Evolutionary conservation across 2,888 invertebrate genomes (phyloP), one percentile per base, ranked within the genome.

Genomic region (Dynastes grantii): DNA sequence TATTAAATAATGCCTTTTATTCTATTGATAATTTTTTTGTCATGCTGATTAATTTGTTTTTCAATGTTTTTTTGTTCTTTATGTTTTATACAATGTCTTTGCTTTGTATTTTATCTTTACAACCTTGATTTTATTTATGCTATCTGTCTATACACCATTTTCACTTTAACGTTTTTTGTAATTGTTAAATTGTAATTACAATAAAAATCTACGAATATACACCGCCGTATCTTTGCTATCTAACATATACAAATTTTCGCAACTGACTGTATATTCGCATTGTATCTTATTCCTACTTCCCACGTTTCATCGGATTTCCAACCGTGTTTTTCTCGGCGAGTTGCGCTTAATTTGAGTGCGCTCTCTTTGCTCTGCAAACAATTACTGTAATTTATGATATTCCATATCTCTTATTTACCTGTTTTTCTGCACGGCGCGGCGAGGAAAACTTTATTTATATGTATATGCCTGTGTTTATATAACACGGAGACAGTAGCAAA

Each of bases 311-410:
- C 8, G 22, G 51, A 11, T 68, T 68, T 68, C 29, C 68, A 51
- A 27, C 29, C 51, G 11, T 8, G 22, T 13, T 22, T 45, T 11
- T 45, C 11, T 11, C 45, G 45, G 45, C 45, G 8, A 45, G 9
- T 2, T 32, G 32, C 32, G 32, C n/a, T 67, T 67, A 67, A 29
- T 68, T 68, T 27, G 68, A 51, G 68, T 13, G 22, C 29, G 51
- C 51, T 51, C 29, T 68, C 68, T 68, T 68, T 53, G n/a, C 68
- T 29, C 27, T 32, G 29, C 51, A 68, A 27, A 68, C 68, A 68
- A 51, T 68, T 68, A 68, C 51, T 40, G 68, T 51, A 68, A 68
- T 68, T 68, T 53, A 51, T 68, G 68, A 29, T 68, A 51, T 68
- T 68, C 68, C 13, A 40, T 67, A 6, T 67, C 65, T 67, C 65